Conservation (phyloP, 2,797 vertebrate genomes). For the Vultur gryphus region DNA sequence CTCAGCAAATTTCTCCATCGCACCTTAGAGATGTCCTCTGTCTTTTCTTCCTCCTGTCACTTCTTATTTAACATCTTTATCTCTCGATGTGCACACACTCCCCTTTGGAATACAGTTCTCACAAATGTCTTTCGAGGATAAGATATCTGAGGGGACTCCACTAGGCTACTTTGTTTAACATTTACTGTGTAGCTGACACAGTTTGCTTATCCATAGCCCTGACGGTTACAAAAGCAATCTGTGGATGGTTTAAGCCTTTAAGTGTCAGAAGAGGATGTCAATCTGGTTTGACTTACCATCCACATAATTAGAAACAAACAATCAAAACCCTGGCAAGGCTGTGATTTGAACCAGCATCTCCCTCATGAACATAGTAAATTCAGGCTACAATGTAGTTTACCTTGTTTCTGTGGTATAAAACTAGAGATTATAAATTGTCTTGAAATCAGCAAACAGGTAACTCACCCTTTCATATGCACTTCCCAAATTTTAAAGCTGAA, state of each 20-base stretch:
- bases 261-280: not conserved
- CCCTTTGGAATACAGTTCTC: not conserved
- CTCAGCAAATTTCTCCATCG: not conserved
- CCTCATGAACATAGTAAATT: not conserved
- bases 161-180: not conserved
- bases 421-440: not conserved
- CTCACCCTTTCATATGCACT: not conserved
- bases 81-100: not conserved
- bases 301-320: not conserved
- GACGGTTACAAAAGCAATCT: not conserved
- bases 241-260: not conserved
- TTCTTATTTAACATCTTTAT: not conserved
- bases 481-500: not conserved
- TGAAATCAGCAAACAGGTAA: not conserved
- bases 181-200: not conserved
- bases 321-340: not conserved
- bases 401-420: not conserved
- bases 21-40: not conserved
- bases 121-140: not conserved
- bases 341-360: not conserved
- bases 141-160: not conserved
- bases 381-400: not conserved
- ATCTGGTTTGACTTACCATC: not conserved
- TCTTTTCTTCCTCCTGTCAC: not conserved
- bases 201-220: not conserved